Base-by-base conservation (phyloP, 1,140 invertebrate genomes). In the Caenorhabditis elegans region DNA sequence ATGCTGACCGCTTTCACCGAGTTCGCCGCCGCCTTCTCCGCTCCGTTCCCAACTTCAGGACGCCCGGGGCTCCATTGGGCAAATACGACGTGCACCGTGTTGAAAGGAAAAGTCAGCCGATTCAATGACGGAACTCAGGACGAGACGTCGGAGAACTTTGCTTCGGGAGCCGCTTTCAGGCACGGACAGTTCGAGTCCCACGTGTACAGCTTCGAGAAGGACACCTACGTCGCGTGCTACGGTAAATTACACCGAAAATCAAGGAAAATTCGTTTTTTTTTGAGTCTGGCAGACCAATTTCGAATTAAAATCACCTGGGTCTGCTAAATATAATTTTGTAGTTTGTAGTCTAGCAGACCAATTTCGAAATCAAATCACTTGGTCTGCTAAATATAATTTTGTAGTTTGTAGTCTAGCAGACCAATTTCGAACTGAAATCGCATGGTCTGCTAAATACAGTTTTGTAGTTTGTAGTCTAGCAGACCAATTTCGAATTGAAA, bases 151-250 rank as follows among this genome's bases (percentile, higher is more conserved):
- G 51, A 76, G 13, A 36, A 24, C 6, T 48, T 83, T 26, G 65
- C 53, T 3, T 75, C 79, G 36, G 83, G 83, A 46, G 75, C 34
- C 13, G 85, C 55, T 26, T 85, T 85, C 78, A 36, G 84, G 11
- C 83, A 85, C 53, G 79, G 83, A 6, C 78, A 84, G 26, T 85
- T 85, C 75, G 84, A 85, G 48, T 84, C 82, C 6, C 47, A 47
- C 19, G 36, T 84, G 6, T 85, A 85, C 43, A 48, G 26, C n/a
- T 76, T 85, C 26, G 75, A 34, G 46, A 49, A 76, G 51, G 83
- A 85, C 31, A 85, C 84, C n/a, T 51, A 22, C 28, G 43, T 85
- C 13, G 83, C 83, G 1, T 85, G 84, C 43, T 85, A 85, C 24
- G 84, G 79, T 79, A 43, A 26, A 10, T 24, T 19, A n/a, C n/a